These are phyloP conservation scores for Beris chalybata DNA, from an alignment of 2,888 invertebrate genomes.

Conservation along the genomic window DNA sequence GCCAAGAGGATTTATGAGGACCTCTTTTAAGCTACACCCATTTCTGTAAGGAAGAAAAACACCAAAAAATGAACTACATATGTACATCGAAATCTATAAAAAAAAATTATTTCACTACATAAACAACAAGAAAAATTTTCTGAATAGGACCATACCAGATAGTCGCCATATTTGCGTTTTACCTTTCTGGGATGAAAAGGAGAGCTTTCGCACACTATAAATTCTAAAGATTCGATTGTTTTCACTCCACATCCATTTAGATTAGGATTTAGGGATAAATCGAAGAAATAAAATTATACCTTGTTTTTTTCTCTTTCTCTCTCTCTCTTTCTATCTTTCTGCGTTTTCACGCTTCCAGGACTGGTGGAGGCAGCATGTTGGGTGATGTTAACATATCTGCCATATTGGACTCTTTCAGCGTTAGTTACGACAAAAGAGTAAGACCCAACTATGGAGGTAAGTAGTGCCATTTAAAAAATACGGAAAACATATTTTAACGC, in stretches of 20 bases:
- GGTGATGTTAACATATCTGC: conserved; percentile 94
- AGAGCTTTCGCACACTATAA: conserved; percentile 11
- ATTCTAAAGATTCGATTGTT: conserved; percentile 22
- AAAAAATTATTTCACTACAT: too few species aligned
- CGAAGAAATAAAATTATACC: too few species aligned
- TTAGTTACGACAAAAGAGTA: conserved; percentile 99
- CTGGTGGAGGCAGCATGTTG: conserved; percentile 70
- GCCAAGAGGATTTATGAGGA: conserved; percentile 16
- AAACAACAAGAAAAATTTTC: not conserved
- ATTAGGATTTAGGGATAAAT: not conserved
- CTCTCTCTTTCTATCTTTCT: not conserved
- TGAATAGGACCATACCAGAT: not conserved
- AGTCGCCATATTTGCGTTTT: conserved; percentile 21
- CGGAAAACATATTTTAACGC: too few species aligned
- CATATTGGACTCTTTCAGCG: conserved; percentile 92
- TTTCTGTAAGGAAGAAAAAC: too few species aligned
- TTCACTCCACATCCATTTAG: conserved; percentile 23
- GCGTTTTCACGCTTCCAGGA: conserved; percentile 43
- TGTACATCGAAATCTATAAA: too few species aligned
- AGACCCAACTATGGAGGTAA: conserved; percentile 98
- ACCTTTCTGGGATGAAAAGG: not conserved
- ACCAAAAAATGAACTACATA: too few species aligned
- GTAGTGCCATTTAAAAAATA: conserved; percentile 47
- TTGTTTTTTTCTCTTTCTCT: too few species aligned
- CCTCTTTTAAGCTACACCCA: too few species aligned